Evolutionary conservation across 2,113 vertebrate genomes (phyloP).

Genomic region (Verasper variegatus): DNA sequence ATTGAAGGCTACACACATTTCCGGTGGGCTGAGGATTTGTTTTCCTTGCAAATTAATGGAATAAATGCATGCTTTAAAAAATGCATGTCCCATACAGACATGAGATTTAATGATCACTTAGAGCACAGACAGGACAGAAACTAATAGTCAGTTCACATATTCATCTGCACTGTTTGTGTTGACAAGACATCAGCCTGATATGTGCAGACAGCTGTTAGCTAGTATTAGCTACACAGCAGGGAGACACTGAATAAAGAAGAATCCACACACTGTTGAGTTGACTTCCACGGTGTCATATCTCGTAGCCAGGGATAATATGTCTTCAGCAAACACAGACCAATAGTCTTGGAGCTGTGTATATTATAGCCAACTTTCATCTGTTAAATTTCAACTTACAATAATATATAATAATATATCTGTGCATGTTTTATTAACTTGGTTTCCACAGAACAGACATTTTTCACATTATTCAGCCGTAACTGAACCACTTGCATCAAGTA

Average conservation of each 20-base stretch:
- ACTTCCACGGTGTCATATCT: neutral
- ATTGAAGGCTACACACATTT: too few species aligned
- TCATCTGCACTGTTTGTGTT: neutral
- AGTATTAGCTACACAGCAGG: neutral
- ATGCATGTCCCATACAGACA: neutral
- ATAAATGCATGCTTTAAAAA: neutral
- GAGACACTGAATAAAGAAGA: neutral
- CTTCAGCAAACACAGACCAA: neutral
- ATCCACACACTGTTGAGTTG: neutral
- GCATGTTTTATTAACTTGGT: too few species aligned
- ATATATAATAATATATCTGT: too few species aligned
- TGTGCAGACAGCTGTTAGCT: neutral
- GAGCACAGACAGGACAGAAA: neutral
- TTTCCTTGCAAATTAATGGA: too few species aligned
- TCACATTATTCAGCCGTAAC: neutral
- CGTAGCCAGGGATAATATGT: neutral
- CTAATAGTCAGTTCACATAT: neutral
- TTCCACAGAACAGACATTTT: neutral
- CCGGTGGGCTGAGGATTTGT: too few species aligned
- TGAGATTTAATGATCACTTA: neutral
- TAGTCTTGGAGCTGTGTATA: too few species aligned
- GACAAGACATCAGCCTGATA: conserved; percentile 3
- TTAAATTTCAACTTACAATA: too few species aligned
- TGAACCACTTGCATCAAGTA: neutral
- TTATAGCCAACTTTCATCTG: neutral